Evolutionary conservation across 2,797 vertebrate species (phyloP).

Genomic region (Apogon hyalosoma): DNA sequence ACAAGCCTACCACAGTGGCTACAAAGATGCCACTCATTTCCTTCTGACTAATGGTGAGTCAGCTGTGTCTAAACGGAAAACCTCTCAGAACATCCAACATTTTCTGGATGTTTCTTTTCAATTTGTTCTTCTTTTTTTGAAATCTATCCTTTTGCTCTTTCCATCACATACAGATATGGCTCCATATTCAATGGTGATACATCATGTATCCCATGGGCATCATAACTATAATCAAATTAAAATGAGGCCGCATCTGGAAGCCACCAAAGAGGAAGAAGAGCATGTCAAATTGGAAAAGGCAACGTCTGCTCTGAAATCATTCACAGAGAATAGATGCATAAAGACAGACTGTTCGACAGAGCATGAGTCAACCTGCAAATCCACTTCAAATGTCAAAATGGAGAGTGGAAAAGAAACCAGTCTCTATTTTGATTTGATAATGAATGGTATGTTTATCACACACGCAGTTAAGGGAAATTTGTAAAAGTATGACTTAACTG

Average conservation of each 20-base stretch:
- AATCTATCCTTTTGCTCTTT: neutral
- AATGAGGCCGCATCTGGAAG: neutral
- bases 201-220: neutral
- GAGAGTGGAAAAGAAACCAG: constrained; percentile 4
- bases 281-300: constrained; percentile 25
- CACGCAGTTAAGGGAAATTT: neutral
- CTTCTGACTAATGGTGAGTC: constrained; percentile 86
- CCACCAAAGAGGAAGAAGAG: constrained; percentile 23
- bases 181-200: constrained; percentile 8
- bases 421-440: constrained; percentile 35
- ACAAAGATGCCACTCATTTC: constrained; percentile 86
- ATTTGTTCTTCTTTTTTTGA: too few species aligned
- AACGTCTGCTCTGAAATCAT: constrained; percentile 8
- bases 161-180: constrained; percentile 36
- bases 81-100: neutral
- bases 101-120: too few species aligned
- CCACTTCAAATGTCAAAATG: neutral
- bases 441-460: constrained; percentile 53
- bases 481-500: neutral
- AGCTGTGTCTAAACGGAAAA: neutral
- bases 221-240: neutral
- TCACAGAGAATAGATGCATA: neutral
- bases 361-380: neutral
- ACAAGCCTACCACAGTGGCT: constrained; percentile 87
- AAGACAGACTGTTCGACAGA: constrained; percentile 1